These are phyloP conservation scores for Elegia similella DNA, from an alignment of 2,888 invertebrate species.

Conservation along the genomic window DNA sequence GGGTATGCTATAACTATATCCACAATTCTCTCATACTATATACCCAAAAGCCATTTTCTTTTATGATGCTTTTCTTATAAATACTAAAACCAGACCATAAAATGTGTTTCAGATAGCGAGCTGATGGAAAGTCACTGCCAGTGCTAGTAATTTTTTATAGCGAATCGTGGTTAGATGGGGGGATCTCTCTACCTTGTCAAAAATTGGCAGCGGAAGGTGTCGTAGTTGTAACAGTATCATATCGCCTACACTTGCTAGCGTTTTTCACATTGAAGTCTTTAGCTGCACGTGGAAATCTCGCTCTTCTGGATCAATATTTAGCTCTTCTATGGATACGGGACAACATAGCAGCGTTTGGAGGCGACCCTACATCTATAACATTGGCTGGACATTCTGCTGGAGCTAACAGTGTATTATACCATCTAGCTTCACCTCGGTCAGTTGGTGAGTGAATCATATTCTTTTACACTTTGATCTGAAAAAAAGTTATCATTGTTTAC, in stretches of 20 bases:
- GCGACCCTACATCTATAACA: slow-evolving; percentile 89
- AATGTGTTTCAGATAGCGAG: slow-evolving; percentile 63
- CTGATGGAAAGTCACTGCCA: slow-evolving; percentile 80
- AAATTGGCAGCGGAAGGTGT: slow-evolving; percentile 87
- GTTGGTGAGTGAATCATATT: slow-evolving; percentile 75
- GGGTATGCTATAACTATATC: slow-evolving; percentile 67
- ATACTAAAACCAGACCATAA: background rate
- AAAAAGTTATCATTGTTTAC: no score
- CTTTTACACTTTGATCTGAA: no score
- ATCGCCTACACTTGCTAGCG: slow-evolving; percentile 86
- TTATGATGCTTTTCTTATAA: background rate
- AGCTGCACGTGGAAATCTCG: slow-evolving; percentile 90
- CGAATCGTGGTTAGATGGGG: slow-evolving; percentile 79
- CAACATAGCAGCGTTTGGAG: slow-evolving; percentile 90
- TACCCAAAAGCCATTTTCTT: background rate
- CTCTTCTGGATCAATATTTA: slow-evolving; percentile 91
- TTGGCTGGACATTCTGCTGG: slow-evolving; percentile 92
- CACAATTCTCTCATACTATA: no score
- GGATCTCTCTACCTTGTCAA: slow-evolving; percentile 83
- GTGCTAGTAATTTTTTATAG: slow-evolving; percentile 87
- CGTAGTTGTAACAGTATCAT: slow-evolving; percentile 86
- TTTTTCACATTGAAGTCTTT: slow-evolving; percentile 82
- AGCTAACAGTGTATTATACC: slow-evolving; percentile 85
- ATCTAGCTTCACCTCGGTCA: slow-evolving; percentile 85
- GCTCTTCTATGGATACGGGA: slow-evolving; percentile 89